A percentile compares a stretch with the other conserved stretches of the same genome.
Conservation (phyloP, 2,888 invertebrate species). For the Eupithecia pulchellata region DNA sequence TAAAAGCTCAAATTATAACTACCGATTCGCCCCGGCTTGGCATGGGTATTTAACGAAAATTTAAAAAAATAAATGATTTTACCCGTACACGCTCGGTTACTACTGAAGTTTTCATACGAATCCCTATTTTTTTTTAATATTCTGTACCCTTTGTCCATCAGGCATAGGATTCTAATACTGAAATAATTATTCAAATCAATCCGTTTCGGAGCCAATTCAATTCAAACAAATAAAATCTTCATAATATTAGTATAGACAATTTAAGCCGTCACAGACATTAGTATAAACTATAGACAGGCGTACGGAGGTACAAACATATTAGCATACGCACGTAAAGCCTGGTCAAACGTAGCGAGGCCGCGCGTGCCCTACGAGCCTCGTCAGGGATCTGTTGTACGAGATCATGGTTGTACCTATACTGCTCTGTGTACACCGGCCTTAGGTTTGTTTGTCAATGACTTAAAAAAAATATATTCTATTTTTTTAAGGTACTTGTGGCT, state of each 20-base stretch:
- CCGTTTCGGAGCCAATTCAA: no score
- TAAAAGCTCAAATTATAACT: background rate
- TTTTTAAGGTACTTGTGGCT: background rate
- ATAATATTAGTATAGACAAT: no score
- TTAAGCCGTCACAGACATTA: background rate
- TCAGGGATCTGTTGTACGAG: conserved; percentile 57
- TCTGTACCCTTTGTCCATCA: no score
- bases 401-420: background rate
- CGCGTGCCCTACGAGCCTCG: conserved; percentile 70
- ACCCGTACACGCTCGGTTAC: no score
- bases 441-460: conserved; percentile 2
- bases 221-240: no score
- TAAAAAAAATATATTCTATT: background rate
- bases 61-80: no score
- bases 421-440: background rate
- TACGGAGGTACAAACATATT: conserved; percentile 73
- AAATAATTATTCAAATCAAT: no score
- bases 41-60: no score
- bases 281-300: conserved; percentile 37
- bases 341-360: conserved; percentile 71
- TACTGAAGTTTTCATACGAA: no score
- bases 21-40: no score
- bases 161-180: no score
- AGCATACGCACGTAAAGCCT: conserved; percentile 75
- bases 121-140: no score